Conservation (phyloP, 2,113 vertebrate species). For the Cryptotis parvus region DNA sequence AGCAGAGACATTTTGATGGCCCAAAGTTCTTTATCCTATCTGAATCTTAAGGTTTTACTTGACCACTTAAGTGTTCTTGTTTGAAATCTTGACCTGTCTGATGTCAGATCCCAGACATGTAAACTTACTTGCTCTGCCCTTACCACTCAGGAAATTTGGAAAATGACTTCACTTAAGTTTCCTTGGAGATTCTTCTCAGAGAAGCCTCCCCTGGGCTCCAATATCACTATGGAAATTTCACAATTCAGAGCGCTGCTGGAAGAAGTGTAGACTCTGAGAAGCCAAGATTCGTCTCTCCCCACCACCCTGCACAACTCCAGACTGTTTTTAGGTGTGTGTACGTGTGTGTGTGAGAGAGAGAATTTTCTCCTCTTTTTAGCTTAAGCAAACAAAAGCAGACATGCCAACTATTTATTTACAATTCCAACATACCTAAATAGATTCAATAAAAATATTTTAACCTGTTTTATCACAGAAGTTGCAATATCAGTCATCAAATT, state of each 20-base stretch:
- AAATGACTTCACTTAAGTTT: constrained; percentile 17
- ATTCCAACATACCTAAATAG: constrained; percentile 50
- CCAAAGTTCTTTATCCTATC: background rate
- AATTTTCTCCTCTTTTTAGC: background rate
- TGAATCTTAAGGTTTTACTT: background rate
- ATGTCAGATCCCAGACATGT: background rate
- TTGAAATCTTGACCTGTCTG: background rate
- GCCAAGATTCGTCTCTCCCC: background rate
- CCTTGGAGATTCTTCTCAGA: background rate
- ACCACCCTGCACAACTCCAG: background rate
- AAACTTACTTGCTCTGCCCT: background rate
- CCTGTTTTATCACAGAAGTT: constrained; percentile 42
- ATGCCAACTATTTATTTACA: constrained; percentile 57
- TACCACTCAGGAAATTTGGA: background rate
- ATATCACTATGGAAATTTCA: background rate
- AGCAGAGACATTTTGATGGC: background rate
- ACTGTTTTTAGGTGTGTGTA: background rate
- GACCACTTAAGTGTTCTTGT: constrained; percentile 33
- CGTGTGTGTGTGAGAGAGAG: rapidly evolving
- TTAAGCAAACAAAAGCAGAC: constrained; percentile 22
- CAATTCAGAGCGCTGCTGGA: background rate
- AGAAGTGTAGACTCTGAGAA: background rate
- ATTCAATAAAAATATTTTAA: constrained; percentile 49
- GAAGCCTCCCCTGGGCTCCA: background rate
- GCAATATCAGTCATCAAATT: background rate